Base-by-base conservation (phyloP, 2,888 invertebrate species). In the Pyrgus malvae region DNA sequence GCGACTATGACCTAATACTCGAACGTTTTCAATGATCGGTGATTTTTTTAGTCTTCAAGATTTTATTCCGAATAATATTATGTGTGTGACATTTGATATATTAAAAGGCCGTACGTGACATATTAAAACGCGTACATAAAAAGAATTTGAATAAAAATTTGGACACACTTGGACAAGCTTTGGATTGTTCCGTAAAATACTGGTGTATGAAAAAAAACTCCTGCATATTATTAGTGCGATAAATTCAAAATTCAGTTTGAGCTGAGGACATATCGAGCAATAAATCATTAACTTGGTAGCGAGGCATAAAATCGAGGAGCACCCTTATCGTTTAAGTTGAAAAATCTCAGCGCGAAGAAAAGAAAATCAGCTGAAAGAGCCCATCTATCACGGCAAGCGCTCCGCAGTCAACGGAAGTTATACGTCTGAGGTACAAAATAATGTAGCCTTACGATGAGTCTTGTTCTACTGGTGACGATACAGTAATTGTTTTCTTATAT, bases 271-370 rank as follows among this genome's bases (percentile, higher is more conserved):
- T 45, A 45, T 53, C 45, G 27, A 46, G 53, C 69, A 70, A 80
- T 81, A 80, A 80, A 81, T 81, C 80, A 78, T 77, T 75, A 71
- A 78, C 72, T 75, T 76, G 72, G 73, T 71, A 53, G 67, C 67
- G 67, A 67, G 69, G 70, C 64, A 72, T 72, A 70, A 72, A 79
- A 76, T 75, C 66, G 67, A 62, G 67, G 69, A 71, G 73, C 69
- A 67, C 74, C 75, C 80, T 83, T 79, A 81, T 78, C 83, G 78
- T 78, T 80, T 74, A 77, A 78, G 74, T 81, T 83, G 83, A 85
- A 84, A 83, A 83, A 82, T 83, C 80, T 78, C 74, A 74, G 78
- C 67, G 72, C 70, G 69, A 69, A 76, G 70, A 76, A 77, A 78
- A 73, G 76, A 71, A 76, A 80, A 82, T 80, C 80, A 77, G 75